phyloP scores from a whole-genome alignment of 2,888 invertebrate species.

The Incurvaria masculella region DNA sequence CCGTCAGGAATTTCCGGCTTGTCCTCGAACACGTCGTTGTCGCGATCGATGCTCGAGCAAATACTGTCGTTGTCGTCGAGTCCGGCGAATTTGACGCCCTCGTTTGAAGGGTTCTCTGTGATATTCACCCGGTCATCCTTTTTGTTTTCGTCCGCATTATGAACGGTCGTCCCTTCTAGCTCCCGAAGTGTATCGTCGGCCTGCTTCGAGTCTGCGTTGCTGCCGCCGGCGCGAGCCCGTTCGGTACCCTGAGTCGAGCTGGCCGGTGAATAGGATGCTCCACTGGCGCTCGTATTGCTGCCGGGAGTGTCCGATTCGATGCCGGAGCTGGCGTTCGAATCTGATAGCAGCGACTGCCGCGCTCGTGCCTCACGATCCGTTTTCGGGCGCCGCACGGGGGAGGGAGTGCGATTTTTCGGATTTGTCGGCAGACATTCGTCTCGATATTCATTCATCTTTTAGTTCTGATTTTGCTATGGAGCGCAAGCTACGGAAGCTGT shows the following conservation, averaged over 20 bases:
- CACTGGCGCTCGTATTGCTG: conserved; percentile 30
- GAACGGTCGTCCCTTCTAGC: conserved; percentile 7
- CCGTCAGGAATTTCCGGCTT: conserved; percentile 71
- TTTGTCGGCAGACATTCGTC: conserved; percentile 16
- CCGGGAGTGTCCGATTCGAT: conserved; percentile 42
- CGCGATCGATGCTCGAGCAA: conserved; percentile 20
- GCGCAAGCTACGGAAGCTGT: conserved; percentile 8
- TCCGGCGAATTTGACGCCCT: conserved; percentile 23
- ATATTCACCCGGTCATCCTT: conserved; percentile 7
- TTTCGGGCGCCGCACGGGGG: conserved; percentile 8
- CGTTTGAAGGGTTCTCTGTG: conserved; percentile 17
- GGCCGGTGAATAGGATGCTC: conserved; percentile 25
- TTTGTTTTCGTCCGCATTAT: conserved; percentile 16
- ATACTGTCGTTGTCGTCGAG: conserved; percentile 25
- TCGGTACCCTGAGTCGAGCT: too few relatives aligned
- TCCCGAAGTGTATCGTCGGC: conserved; percentile 24
- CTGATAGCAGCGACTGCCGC: conserved; percentile 40
- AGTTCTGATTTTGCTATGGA: not conserved
- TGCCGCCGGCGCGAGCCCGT: conserved; percentile 2
- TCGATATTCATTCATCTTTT: not conserved
- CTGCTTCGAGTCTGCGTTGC: conserved; percentile 22
- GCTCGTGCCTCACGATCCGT: conserved; percentile 28
- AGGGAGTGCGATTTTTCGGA: conserved; percentile 33
- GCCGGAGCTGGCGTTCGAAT: conserved; percentile 44
- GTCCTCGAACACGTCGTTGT: conserved; percentile 19